phyloP scores from a whole-genome alignment of 2,797 vertebrate genomes.

The Sandelia bainsii region DNA sequence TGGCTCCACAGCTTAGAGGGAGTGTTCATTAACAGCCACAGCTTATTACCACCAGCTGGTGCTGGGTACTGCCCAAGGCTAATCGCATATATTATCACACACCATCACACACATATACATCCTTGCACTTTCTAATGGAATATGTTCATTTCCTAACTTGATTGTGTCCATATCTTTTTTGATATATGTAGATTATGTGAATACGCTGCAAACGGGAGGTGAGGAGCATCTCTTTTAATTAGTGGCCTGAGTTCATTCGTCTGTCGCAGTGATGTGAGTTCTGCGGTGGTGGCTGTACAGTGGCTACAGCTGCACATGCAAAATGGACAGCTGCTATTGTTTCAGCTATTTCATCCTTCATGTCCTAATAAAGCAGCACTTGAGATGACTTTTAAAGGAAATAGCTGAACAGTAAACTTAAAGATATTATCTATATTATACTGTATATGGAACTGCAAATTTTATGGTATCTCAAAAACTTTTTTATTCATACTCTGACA shows the following conservation, averaged over 20 bases:
- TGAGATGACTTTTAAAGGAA: no score
- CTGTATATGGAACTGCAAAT: no score
- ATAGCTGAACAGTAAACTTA: no score
- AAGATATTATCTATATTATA: no score
- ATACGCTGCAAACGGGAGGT: slow-evolving; percentile 4
- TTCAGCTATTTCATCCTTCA: neutral
- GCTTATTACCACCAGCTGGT: slow-evolving; percentile 72
- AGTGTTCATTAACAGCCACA: slow-evolving; percentile 57
- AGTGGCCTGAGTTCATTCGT: neutral
- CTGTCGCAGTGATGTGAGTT: neutral
- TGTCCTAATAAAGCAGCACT: neutral
- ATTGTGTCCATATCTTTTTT: slow-evolving; percentile 1
- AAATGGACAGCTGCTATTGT: neutral
- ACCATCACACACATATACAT: slow-evolving; percentile 22
- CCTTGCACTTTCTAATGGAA: slow-evolving; percentile 21
- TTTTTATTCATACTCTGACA: no score
- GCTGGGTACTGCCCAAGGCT: slow-evolving; percentile 54
- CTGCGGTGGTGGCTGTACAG: neutral
- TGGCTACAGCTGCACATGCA: neutral
- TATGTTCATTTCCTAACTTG: slow-evolving; percentile 11
- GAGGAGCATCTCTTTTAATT: neutral
- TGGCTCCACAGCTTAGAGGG: slow-evolving; percentile 51
- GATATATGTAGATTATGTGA: neutral
- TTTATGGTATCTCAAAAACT: no score
- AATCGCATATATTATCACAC: slow-evolving; percentile 50